Evolutionary conservation across 2,888 invertebrate species (phyloP), one percentile per base, ranked within the genome.

Genomic region (Agrochola macilenta): DNA sequence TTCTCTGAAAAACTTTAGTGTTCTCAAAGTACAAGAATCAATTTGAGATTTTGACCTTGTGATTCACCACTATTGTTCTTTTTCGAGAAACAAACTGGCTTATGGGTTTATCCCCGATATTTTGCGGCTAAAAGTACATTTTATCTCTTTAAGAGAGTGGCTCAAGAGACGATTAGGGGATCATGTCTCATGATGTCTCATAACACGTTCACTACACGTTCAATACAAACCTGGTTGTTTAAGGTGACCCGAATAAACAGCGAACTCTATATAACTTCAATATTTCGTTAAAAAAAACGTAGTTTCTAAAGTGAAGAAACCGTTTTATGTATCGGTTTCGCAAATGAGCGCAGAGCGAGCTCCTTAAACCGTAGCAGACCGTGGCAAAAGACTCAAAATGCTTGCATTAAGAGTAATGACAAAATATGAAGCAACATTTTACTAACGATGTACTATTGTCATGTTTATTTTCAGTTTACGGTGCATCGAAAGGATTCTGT

Each of bases 391-490:
- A 35, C n/a, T 64, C 46, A 17, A 69, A 64, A 76, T 17, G n/a
- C 30, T 82, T 58, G 58, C 54, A 60, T 76, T 65, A 65, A 60
- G 64, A 82, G 63, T 75, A 75, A 81, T 20, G 77, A 65, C 35
- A 82, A 80, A 54, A 46, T 74, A 43, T 64, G 20, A 60, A 57
- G 63, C 43, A 26, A 82, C 43, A 69, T 76, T 68, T 75, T 26
- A 82, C 54, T 69, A 58, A 74, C 68, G 75, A 75, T 65, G 58
- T 65, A 14, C 74, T 65, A 43, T 81, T 65, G 49, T 64, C 3
- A 35, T 63, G 49, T 71, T 26, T 35, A 74, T 74, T 65, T 74
- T n/a, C n/a, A n/a, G 39, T 73, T 74, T 63, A 52, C 12, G 17
- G 20, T n/a, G 43, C 63, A 74, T 14, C 54, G 26, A 57, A 72